Conservation (phyloP, 2,113 vertebrate species). For the Paradoxurus hermaphroditus region DNA sequence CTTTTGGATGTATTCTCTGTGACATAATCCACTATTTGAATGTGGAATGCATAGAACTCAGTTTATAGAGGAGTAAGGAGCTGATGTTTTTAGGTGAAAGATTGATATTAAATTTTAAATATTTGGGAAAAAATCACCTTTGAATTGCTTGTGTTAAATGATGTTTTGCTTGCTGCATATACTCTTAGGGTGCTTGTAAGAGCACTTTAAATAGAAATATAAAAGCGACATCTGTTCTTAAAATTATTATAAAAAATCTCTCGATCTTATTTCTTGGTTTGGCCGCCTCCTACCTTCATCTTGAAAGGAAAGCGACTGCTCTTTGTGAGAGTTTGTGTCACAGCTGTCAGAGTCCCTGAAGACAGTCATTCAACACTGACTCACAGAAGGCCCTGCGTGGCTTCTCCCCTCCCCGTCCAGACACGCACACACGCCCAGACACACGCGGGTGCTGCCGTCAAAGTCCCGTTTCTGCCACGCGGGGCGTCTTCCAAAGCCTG, state of each 20-base stretch:
- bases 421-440: background rate
- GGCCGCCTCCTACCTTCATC: background rate
- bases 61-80: background rate
- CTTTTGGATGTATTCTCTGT: background rate
- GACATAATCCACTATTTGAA: background rate
- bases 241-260: background rate
- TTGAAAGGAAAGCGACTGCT: background rate
- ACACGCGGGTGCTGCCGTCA: background rate
- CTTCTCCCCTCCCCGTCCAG: background rate
- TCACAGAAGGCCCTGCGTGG: background rate
- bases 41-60: background rate
- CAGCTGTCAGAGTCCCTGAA: background rate
- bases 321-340: background rate
- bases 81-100: background rate
- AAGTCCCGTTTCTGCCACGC: background rate
- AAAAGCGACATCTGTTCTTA: background rate
- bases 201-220: background rate
- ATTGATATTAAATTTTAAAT: background rate
- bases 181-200: background rate
- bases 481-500: background rate
- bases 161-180: background rate
- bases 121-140: constrained; percentile 17
- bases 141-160: background rate
- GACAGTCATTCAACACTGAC: background rate
- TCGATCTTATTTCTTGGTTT: background rate